phyloP scores from a whole-genome alignment of 2,113 vertebrate genomes.

The Tychaedon coryphoeus region DNA sequence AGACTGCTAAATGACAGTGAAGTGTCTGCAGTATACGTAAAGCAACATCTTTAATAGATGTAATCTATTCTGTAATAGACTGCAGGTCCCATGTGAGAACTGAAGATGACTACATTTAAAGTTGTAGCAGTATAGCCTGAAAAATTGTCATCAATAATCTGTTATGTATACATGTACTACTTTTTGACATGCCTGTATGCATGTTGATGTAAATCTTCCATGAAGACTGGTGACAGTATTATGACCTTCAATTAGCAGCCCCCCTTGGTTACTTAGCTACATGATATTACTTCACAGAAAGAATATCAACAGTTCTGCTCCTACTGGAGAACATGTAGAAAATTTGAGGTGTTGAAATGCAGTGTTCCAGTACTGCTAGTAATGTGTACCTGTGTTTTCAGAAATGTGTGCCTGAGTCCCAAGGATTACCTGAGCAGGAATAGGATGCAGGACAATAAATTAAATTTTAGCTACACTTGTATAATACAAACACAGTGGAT shows the following conservation, averaged over 20 bases:
- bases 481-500: background rate
- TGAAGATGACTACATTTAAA: conserved; percentile 52
- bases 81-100: conserved; percentile 25
- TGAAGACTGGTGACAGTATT: conserved; percentile 2
- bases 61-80: conserved; percentile 35
- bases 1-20: conserved; percentile 41
- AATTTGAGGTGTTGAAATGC: background rate
- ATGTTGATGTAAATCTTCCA: conserved; percentile 40
- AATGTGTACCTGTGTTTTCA: background rate
- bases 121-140: conserved; percentile 20
- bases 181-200: conserved; percentile 24
- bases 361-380: background rate
- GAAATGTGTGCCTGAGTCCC: background rate
- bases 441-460: background rate
- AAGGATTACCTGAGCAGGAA: background rate
- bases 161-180: conserved; percentile 26
- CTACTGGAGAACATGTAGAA: background rate
- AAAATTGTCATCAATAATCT: conserved; percentile 59
- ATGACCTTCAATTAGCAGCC: conserved; percentile 12
- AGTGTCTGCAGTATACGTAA: background rate
- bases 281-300: background rate
- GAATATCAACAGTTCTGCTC: background rate
- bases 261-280: background rate
- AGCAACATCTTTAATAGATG: no score
- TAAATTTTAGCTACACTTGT: background rate